These are phyloP conservation scores for Arctopsyche grandis DNA, from an alignment of 1,140 invertebrate genomes.

Conservation along the genomic window DNA sequence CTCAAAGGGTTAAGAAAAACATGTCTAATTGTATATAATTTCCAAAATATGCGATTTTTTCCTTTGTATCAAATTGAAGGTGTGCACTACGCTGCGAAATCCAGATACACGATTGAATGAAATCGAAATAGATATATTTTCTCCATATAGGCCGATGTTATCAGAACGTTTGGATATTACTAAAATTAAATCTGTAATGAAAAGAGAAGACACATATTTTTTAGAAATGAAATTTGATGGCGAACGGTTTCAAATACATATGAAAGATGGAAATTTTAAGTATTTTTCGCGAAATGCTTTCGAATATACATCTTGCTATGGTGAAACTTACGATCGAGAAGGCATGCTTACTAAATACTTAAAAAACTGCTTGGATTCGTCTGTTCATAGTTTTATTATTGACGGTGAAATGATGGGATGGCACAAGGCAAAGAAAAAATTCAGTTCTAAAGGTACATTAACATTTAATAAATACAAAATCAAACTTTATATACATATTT, in stretches of 20 bases:
- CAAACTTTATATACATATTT: neutral
- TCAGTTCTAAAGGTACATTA: conserved; percentile 74
- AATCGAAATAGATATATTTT: conserved; percentile 79
- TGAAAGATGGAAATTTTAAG: conserved; percentile 78
- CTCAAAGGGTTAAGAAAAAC: no score
- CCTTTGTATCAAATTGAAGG: conserved; percentile 63
- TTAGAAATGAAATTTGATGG: conserved; percentile 95
- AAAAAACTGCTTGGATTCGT: conserved; percentile 69
- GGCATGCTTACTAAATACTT: conserved; percentile 79
- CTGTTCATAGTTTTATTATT: conserved; percentile 82
- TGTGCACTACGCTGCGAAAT: conserved; percentile 76
- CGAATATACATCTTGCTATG: conserved; percentile 83
- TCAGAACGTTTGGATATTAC: conserved; percentile 80
- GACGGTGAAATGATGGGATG: conserved; percentile 97
- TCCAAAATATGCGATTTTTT: no score
- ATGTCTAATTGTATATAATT: no score
- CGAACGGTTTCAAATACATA: conserved; percentile 92
- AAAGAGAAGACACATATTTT: conserved; percentile 63
- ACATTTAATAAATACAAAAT: conserved; percentile 9
- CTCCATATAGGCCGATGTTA: conserved; percentile 88
- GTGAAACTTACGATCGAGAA: conserved; percentile 67
- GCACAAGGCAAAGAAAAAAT: conserved; percentile 73
- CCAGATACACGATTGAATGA: conserved; percentile 71
- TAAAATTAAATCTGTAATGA: conserved; percentile 69
- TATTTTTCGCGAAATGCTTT: conserved; percentile 89